A percentile compares a stretch with the other conserved stretches of the same genome.
Evolutionary conservation across 2,797 vertebrate genomes (phyloP).

Genomic region (Propithecus perrieri): DNA sequence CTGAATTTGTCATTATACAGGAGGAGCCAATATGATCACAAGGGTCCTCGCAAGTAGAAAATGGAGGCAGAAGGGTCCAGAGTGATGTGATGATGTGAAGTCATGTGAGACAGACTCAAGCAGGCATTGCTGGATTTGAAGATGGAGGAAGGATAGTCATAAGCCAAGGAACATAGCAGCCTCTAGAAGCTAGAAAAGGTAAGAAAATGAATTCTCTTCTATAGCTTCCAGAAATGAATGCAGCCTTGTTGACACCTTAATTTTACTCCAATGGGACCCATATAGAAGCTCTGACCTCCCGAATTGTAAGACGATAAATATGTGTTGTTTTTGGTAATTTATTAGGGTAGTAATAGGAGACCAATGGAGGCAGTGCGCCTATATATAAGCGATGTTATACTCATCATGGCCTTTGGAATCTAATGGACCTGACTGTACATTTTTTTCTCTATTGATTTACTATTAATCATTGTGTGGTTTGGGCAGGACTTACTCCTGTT

Average conservation of each 20-base stretch:
- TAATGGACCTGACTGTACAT: neutral
- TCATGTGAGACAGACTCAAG: neutral
- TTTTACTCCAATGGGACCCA: neutral
- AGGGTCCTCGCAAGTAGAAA: neutral
- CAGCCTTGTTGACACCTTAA: neutral
- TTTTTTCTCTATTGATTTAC: neutral
- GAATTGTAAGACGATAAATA: neutral
- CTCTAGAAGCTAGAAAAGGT: neutral
- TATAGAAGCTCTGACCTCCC: neutral
- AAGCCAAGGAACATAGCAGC: neutral
- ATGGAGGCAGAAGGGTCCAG: neutral
- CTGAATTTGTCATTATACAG: neutral
- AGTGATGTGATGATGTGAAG: neutral
- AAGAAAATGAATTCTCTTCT: neutral
- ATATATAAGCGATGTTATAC: neutral
- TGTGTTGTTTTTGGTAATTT: neutral
- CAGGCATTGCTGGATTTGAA: neutral
- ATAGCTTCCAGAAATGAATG: neutral
- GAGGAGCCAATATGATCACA: neutral
- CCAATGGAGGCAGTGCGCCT: neutral
- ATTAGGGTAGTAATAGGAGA: neutral
- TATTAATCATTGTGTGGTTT: no score
- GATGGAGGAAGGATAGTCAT: neutral
- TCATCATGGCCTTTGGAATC: neutral
- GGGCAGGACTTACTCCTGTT: neutral